phyloP scores from a whole-genome alignment of 2,888 invertebrate species.

The Graphium colonna region DNA sequence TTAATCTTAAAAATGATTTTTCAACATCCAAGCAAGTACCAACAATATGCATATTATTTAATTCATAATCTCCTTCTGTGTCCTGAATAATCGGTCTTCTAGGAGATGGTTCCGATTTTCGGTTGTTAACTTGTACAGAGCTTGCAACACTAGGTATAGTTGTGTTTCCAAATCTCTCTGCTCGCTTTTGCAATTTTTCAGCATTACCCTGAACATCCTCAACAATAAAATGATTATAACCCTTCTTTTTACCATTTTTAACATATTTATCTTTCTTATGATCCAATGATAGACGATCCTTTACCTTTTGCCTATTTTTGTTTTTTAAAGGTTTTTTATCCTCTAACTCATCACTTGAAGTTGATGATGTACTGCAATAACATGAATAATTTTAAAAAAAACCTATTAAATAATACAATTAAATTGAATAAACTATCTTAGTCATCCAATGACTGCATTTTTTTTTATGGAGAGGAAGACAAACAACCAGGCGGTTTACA shows the following conservation, averaged over 20 bases:
- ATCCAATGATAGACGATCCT: slow-evolving; percentile 77
- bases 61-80: slow-evolving; percentile 87
- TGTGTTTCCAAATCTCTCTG: slow-evolving; percentile 88
- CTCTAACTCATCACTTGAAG: slow-evolving; percentile 76
- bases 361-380: slow-evolving; percentile 72
- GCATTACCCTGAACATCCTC: slow-evolving; percentile 86
- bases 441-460: background rate
- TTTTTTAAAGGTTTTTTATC: slow-evolving; percentile 66
- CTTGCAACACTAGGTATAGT: slow-evolving; percentile 73
- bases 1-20: slow-evolving; percentile 96
- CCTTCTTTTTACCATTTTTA: slow-evolving; percentile 79
- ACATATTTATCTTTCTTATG: slow-evolving; percentile 68
- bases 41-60: slow-evolving; percentile 93
- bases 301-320: slow-evolving; percentile 74
- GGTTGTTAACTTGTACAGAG: slow-evolving; percentile 56
- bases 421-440: background rate
- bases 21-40: slow-evolving; percentile 97
- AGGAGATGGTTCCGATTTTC: slow-evolving; percentile 49
- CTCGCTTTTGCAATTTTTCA: slow-evolving; percentile 91
- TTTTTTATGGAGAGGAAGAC: no score
- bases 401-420: background rate
- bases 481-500: no score
- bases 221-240: slow-evolving; percentile 84
- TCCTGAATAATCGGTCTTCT: slow-evolving; percentile 77
- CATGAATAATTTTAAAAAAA: slow-evolving; percentile 23